Evolutionary conservation across 2,797 vertebrate genomes (phyloP).

Genomic region (Leptodactylus fallax): DNA sequence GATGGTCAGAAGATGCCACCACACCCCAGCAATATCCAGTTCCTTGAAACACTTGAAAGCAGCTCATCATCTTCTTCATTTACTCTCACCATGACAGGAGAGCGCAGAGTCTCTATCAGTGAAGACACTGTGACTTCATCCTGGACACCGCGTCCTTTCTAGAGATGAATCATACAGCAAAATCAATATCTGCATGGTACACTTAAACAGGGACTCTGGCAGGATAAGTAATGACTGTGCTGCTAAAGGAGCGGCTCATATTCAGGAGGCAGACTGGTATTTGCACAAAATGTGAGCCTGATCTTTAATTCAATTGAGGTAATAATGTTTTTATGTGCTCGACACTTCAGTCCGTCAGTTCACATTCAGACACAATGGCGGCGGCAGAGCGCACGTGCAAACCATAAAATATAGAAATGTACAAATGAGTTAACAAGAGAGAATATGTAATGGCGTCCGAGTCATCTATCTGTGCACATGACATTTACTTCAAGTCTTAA

Average conservation of each 20-base stretch:
- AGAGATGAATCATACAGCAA: neutral
- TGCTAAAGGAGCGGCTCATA: neutral
- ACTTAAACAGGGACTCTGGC: neutral
- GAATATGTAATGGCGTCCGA: neutral
- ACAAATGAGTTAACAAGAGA: neutral
- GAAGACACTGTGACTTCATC: slow-evolving; percentile 18
- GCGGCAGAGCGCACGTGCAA: neutral
- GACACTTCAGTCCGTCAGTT: neutral
- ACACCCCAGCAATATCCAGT: neutral
- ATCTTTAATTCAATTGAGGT: neutral
- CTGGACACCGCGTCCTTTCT: slow-evolving; percentile 54
- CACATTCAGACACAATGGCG: neutral
- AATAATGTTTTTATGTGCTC: neutral
- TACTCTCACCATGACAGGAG: neutral
- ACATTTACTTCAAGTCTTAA: neutral
- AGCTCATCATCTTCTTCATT: neutral
- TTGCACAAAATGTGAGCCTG: neutral
- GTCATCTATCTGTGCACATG: neutral
- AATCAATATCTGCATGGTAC: slow-evolving; percentile 19
- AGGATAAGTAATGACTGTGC: slow-evolving; percentile 3
- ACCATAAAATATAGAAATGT: neutral
- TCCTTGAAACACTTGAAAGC: neutral
- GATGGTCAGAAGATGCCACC: neutral
- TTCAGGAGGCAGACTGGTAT: neutral
- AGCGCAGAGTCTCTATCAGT: neutral